These are phyloP conservation scores for Scrobipalpa costella DNA, from an alignment of 2,888 invertebrate genomes.

Conservation along the genomic window DNA sequence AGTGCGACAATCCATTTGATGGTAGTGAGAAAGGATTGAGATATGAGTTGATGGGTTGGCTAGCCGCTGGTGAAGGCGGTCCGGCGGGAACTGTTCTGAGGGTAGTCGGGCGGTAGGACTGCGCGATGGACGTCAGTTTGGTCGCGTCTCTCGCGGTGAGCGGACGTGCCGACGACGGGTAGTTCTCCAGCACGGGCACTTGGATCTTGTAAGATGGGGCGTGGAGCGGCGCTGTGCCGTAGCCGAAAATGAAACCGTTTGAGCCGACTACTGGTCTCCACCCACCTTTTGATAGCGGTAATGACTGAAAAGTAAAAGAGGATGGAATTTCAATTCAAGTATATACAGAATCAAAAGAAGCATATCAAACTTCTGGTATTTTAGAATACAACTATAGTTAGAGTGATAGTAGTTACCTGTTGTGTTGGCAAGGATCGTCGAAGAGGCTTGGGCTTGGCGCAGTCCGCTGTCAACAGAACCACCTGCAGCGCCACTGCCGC, in stretches of 20 bases:
- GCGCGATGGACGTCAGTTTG: constrained; percentile 73
- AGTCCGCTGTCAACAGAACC: constrained; percentile 47
- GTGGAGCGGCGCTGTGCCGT: constrained; percentile 62
- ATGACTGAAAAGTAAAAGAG: constrained; percentile 57
- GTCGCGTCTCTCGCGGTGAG: constrained; percentile 62
- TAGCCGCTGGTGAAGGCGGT: constrained; percentile 50
- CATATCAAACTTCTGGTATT: no score
- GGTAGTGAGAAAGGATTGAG: constrained; percentile 69
- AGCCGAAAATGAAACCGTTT: constrained; percentile 60
- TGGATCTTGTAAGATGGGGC: constrained; percentile 67
- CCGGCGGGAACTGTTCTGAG: constrained; percentile 57
- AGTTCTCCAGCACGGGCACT: constrained; percentile 57
- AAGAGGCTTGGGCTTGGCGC: constrained; percentile 55
- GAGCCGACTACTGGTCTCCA: constrained; percentile 83
- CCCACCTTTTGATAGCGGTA: constrained; percentile 80
- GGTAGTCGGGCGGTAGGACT: constrained; percentile 73
- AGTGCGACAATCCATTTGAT: constrained; percentile 59
- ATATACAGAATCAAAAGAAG: no score
- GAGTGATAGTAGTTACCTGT: constrained; percentile 47
- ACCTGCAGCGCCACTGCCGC: constrained; percentile 52
- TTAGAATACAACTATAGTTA: no score
- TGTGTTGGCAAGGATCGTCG: constrained; percentile 64
- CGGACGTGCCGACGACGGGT: constrained; percentile 69
- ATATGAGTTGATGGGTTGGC: constrained; percentile 74
- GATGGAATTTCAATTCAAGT: neutral